Evolutionary conservation across 2,113 vertebrate species (phyloP), one percentile per base, ranked within the genome.

Genomic region (Illadopsis cleaveri): DNA sequence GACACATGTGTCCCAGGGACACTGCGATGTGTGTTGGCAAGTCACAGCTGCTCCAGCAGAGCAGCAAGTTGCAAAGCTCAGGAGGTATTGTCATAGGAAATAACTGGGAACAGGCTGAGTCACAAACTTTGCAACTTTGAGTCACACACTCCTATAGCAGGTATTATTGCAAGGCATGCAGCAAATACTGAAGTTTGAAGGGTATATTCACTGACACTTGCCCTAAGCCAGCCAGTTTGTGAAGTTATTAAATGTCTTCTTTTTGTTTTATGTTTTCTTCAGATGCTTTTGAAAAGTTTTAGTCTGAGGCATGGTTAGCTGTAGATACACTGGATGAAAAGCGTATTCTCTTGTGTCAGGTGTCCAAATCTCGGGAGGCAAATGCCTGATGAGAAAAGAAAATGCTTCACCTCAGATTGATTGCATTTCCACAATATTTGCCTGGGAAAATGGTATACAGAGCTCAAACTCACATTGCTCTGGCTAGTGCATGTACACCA

Each of bases 1-100:
- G 40, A 40, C 40, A 40, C 40, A n/a, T n/a, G 0, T 27, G 23
- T 69, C 37, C n/a, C 31, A 17, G 25, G 56, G 65, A 70, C 0
- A 0, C 60, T 82, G n/a, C 27, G 20, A 19, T 22, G 24, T 30
- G 10, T 42, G 23, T 40, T 57, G 33, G 33, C 27, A 50, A 62
- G 61, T 70, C 30, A 31, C 35, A 75, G 56, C 33, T 82, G 47
- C 47, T 65, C 19, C 10, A 35, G 30, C 23, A 87, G 56, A 73
- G 22, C 61, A 86, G 22, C 0, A 0, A 76, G 30, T 27, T 37
- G 30, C 38, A 86, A 76, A 86, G 24, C 13, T 78, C 64, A 61
- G 33, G 30, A 61, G 28, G 20, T 45, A 42, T 42, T 28, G 24
- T 1, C 17, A 5, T 6, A 57, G 35, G 35, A 82, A 66, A 70